Evolutionary conservation across 1,140 invertebrate genomes (phyloP), one percentile per base, ranked within the genome.

Genomic region (Heliconius melpomene): DNA sequence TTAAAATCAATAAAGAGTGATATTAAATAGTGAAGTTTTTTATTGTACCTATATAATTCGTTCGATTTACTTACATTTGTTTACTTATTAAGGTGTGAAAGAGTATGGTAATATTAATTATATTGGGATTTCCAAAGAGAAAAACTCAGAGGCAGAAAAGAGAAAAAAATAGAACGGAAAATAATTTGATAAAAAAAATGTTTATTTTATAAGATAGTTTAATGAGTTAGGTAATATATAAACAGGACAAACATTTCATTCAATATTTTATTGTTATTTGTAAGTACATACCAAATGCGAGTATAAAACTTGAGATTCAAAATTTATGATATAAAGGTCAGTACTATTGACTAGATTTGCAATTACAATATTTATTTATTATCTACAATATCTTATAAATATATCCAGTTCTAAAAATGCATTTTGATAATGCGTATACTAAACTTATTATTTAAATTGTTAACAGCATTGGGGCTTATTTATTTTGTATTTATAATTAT

Each of bases 1-100:
- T 92, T 93, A 92, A 52, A 93, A 92, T 90, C 88, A 94, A 91
- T 93, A 94, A 94, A 93, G 91, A 93, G 91, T 94, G 91, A 94
- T 93, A 92, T 93, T 92, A 83, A 91, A 66, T 66, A 66, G 26
- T 9, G 3, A 13, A 16, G 60, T 29, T 66, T 66, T 66, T 66
- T 66, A 29, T 66, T 66, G 9, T 16, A 29, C 26, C 40, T 6
- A 46, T 16, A 46, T 46, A 46, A 16, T 16, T 46, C 0, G 40
- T 46, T 46, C 1, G 6, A 46, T 46, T 46, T 16, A 46, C 3
- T 46, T 46, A 46, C 40, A 46, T 6, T 46, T 46, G 40, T 16
- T 16, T 16, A 46, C 13, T 1, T 6, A 46, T 16, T 16, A 16
- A 6, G 40, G 13, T 5, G 3, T 46, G 40, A 46, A 40, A 40